These are phyloP conservation scores for Cyphomyrmex costatus DNA, from an alignment of 1,140 invertebrate genomes.

Conservation along the genomic window DNA sequence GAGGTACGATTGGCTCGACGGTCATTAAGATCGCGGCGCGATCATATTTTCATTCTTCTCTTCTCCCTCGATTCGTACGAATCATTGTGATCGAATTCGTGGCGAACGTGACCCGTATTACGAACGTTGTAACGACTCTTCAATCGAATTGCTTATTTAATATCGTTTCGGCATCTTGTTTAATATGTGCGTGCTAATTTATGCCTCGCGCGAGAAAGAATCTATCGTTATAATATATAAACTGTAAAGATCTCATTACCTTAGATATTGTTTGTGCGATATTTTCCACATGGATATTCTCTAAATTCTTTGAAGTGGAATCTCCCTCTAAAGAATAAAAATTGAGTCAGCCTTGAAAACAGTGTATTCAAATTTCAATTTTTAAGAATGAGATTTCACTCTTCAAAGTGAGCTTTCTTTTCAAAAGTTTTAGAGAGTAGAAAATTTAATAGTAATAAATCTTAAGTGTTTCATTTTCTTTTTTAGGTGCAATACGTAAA, in stretches of 20 bases:
- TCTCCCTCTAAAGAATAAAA: too few species aligned
- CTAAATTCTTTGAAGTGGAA: too few species aligned
- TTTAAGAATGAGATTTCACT: too few species aligned
- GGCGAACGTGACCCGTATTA: constrained; percentile 49
- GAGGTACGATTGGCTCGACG: constrained; percentile 66
- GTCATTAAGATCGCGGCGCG: constrained; percentile 77
- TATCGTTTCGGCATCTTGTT: constrained; percentile 14
- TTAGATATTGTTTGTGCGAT: background rate
- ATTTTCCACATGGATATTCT: background rate
- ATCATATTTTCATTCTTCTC: constrained; percentile 69
- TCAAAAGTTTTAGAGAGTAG: too few species aligned
- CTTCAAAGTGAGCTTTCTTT: too few species aligned
- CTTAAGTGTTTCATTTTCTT: too few species aligned
- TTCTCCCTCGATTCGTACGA: constrained; percentile 60
- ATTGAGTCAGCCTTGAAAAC: too few species aligned
- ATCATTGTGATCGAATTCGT: constrained; percentile 68
- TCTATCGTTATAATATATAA: background rate
- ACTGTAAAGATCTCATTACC: background rate
- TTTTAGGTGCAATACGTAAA: too few species aligned
- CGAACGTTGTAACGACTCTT: constrained; percentile 49
- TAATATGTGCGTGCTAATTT: constrained; percentile 16
- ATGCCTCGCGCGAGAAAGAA: background rate
- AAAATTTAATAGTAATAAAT: background rate
- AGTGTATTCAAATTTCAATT: too few species aligned
- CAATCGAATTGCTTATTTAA: constrained; percentile 19